Evolutionary conservation across 2,797 vertebrate genomes (phyloP).

Genomic region (Aselliscus stoliczkanus): DNA sequence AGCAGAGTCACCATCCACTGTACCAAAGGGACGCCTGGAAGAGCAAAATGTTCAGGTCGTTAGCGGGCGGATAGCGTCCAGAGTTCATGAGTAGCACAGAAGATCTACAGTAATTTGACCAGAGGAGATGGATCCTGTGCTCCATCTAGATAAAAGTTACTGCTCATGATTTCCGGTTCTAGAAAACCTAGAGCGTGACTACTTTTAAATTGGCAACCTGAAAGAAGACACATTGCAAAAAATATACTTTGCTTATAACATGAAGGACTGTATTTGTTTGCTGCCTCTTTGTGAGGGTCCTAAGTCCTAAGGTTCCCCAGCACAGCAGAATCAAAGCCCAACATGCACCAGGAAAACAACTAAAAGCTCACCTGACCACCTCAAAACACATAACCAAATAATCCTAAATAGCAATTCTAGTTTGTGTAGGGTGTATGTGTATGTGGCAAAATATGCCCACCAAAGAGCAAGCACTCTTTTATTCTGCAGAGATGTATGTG

Average conservation of each 20-base stretch:
- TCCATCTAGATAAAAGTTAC: background rate
- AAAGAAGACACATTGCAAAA: background rate
- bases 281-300: background rate
- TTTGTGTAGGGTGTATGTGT: background rate
- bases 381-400: background rate
- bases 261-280: background rate
- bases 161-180: background rate
- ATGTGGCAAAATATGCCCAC: background rate
- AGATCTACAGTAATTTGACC: background rate
- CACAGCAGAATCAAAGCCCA: background rate
- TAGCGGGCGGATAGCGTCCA: background rate
- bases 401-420: background rate
- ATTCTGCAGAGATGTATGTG: background rate
- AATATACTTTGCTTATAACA: background rate
- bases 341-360: background rate
- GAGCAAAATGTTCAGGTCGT: background rate
- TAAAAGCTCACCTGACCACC: background rate
- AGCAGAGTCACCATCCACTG: background rate
- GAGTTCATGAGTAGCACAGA: background rate
- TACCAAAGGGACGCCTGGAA: conserved; percentile 46
- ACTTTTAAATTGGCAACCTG: background rate
- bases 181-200: background rate
- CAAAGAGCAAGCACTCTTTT: background rate
- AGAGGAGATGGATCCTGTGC: background rate
- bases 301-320: background rate